Evolutionary conservation across 1,140 invertebrate species (phyloP).

Genomic region (Drosophila prosaltans): DNA sequence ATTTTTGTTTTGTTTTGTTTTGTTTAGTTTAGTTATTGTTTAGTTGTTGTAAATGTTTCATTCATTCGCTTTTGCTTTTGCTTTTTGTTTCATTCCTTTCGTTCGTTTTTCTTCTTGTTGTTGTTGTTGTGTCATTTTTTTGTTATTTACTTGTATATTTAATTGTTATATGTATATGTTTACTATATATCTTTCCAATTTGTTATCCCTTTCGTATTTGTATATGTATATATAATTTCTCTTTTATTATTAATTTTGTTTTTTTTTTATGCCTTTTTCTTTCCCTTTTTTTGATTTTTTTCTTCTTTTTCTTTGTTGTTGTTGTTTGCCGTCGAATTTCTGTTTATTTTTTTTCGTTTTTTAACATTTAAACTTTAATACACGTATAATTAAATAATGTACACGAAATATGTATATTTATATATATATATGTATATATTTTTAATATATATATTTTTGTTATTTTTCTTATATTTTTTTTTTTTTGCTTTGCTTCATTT

Average conservation of each 20-base stretch:
- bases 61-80: conserved; percentile 17
- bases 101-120: neutral
- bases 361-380: conserved; percentile 75
- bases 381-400: conserved; percentile 80
- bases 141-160: conserved; percentile 67
- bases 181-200: conserved; percentile 49
- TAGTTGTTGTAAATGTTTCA: conserved; percentile 44
- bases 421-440: conserved; percentile 57
- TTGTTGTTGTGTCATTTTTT: conserved; percentile 49
- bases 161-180: conserved; percentile 76
- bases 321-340: conserved; percentile 19
- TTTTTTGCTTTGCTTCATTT: neutral
- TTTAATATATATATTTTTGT: conserved; percentile 42
- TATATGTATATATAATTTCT: conserved; percentile 80
- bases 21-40: conserved; percentile 49
- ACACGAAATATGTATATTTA: conserved; percentile 73
- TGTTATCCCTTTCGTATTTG: conserved; percentile 41
- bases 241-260: conserved; percentile 12
- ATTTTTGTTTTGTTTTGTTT: conserved; percentile 36
- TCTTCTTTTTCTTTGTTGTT: conserved; percentile 26
- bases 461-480: conserved; percentile 1
- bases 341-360: conserved; percentile 39
- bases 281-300: conserved; percentile 22
- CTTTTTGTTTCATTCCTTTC: conserved; percentile 62
- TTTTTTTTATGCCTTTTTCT: conserved; percentile 3